Evolutionary conservation across 2,113 vertebrate genomes (phyloP), one percentile per base, ranked within the genome.

Genomic region (Entomyzon cyanotis): DNA sequence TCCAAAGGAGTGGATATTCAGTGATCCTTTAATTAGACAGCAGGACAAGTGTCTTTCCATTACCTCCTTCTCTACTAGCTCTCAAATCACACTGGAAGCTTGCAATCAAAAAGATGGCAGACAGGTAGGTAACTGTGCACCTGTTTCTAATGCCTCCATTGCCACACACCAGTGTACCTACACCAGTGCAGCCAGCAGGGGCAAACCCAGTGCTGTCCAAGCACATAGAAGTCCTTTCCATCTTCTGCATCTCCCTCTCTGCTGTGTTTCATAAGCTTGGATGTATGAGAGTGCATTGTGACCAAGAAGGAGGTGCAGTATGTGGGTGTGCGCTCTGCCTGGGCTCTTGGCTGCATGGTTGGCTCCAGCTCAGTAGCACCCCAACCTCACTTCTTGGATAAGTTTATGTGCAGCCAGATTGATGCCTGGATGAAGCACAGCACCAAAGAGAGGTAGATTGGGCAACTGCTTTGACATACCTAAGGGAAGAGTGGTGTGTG

Each of bases 11-110:
- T 99, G 99, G 99, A 98, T 98, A 47, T 98, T 99, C 86, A 98
- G 98, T 33, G 99, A 99, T 76, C 98, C 99, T 31, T 97, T 99
- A 95, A 98, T 99, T 95, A 98, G 98, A 63, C 99, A 99, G 96
- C 99, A 99, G 89, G 99, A 99, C 95, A 98, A 98, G 96, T 99
- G 99, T 95, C 97, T 99, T 92, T 98, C 99, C 55, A 98, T 99
- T 91, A 97, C 98, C 35, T 98, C 99, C 75, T 99, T 99, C 96
- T 98, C 98, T 6, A 79, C 98, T 0, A 99, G 98, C 69, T 99
- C 99, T 89, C 98, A 98, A 46, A 98, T 99, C 93, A 97, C 95
- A 47, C 98, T 99, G 96, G 99, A 99, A 94, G 93, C 96, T 31
- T 99, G 99, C 98, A 99, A 97, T 86, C 93, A 97, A 11, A 99